phyloP scores from a whole-genome alignment of 2,113 vertebrate genomes.

The Hyaena hyaena region DNA sequence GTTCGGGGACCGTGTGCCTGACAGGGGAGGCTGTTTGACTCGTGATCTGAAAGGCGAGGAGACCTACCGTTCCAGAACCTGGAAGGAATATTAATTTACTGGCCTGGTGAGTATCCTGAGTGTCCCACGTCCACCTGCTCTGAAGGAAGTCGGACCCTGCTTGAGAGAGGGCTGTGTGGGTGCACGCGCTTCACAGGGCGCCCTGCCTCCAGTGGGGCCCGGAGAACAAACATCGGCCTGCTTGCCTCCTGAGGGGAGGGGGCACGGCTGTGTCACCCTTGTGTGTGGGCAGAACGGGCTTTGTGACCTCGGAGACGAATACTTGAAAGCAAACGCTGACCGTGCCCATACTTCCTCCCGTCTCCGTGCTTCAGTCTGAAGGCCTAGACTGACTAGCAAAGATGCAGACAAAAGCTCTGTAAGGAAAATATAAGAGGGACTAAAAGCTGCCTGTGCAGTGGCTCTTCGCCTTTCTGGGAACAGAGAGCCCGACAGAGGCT shows the following conservation, averaged over 20 bases:
- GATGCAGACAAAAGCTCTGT: rapidly evolving
- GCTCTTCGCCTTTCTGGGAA: background rate
- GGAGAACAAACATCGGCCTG: background rate
- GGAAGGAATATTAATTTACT: background rate
- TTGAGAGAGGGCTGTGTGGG: background rate
- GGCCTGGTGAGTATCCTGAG: background rate
- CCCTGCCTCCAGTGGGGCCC: background rate
- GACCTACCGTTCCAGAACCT: background rate
- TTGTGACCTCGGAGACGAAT: background rate
- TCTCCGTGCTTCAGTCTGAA: background rate
- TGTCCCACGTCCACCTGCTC: background rate
- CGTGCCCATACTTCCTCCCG: background rate
- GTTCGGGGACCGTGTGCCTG: background rate
- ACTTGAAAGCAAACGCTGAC: background rate
- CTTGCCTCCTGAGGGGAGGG: background rate
- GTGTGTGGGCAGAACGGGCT: background rate
- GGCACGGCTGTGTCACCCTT: background rate
- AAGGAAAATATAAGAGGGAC: background rate
- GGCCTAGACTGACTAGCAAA: background rate
- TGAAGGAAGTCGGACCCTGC: background rate
- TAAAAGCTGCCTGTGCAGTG: background rate
- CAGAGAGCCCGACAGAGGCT: background rate
- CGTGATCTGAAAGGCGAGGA: rapidly evolving
- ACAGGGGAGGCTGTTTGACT: background rate
- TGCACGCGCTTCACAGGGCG: background rate